These are phyloP conservation scores for Paramormyrops kingsleyae DNA, from an alignment of 2,113 vertebrate species.

Conservation along the genomic window DNA sequence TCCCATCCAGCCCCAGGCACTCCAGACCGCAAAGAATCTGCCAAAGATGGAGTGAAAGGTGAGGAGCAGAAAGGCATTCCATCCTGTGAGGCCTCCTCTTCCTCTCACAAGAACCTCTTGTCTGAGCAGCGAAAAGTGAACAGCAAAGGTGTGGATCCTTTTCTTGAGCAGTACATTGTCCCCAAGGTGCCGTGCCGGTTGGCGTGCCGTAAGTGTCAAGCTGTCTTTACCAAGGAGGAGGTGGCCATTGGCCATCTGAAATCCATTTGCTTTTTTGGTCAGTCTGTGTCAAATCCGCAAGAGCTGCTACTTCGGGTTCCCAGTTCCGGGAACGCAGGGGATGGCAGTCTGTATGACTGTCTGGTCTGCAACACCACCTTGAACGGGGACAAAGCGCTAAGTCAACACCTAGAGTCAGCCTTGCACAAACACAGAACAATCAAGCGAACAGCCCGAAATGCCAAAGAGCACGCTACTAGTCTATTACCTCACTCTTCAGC, in stretches of 20 bases:
- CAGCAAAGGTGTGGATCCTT: slow-evolving; percentile 80
- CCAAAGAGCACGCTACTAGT: slow-evolving; percentile 99
- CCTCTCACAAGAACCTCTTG: slow-evolving; percentile 81
- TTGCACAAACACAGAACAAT: slow-evolving; percentile 99
- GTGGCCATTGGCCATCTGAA: slow-evolving; percentile 63
- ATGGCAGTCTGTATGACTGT: slow-evolving; percentile 86
- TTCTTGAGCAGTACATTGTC: slow-evolving; percentile 88
- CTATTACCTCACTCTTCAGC: slow-evolving; percentile 99
- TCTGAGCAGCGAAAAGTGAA: slow-evolving; percentile 82
- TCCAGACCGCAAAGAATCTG: slow-evolving; percentile 72
- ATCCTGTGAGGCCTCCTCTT: slow-evolving; percentile 55
- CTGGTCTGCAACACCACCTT: slow-evolving; percentile 95
- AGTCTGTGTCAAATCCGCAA: slow-evolving; percentile 93
- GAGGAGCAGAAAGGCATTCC: slow-evolving; percentile 69
- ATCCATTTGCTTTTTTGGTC: slow-evolving; percentile 92
- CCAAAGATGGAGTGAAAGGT: slow-evolving; percentile 76
- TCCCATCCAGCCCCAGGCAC: slow-evolving; percentile 69
- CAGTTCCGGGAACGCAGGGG: slow-evolving; percentile 62
- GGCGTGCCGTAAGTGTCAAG: slow-evolving; percentile 98
- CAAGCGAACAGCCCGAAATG: slow-evolving; percentile 99
- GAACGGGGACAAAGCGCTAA: slow-evolving; percentile 95
- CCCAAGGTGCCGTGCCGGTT: slow-evolving; percentile 96
- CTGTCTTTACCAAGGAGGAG: slow-evolving; percentile 91
- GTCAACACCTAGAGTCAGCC: slow-evolving; percentile 98
- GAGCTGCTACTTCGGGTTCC: slow-evolving; percentile 98